These are phyloP conservation scores for Xenus cinereus DNA, from an alignment of 2,113 vertebrate species.

Conservation along the genomic window DNA sequence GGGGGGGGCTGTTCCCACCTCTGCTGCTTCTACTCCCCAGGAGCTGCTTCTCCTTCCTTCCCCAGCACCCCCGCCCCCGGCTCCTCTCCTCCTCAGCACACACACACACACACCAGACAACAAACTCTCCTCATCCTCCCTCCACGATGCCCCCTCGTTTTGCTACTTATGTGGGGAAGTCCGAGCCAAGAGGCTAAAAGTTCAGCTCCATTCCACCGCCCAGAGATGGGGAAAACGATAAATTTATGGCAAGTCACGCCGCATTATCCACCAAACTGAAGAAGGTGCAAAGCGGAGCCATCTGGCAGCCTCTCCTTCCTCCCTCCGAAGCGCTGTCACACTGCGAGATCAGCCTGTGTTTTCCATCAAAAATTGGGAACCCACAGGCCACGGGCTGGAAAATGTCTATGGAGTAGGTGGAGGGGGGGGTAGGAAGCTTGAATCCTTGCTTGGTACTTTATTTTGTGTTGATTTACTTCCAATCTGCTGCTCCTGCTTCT, in stretches of 20 bases:
- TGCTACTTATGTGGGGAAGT: neutral
- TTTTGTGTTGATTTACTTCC: constrained; percentile 10
- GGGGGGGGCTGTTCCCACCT: constrained; percentile 15
- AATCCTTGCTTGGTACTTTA: neutral
- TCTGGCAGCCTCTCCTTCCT: constrained; percentile 50
- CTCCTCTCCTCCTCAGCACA: neutral
- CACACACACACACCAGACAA: neutral
- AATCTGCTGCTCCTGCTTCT: neutral
- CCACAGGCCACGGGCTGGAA: neutral
- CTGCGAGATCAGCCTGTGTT: constrained; percentile 26
- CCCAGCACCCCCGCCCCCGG: neutral
- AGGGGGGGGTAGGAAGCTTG: neutral
- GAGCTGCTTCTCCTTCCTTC: neutral
- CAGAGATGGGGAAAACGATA: neutral
- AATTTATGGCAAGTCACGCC: constrained; percentile 19
- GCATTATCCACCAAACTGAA: constrained; percentile 11
- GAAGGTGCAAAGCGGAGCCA: constrained; percentile 54
- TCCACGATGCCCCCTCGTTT: neutral
- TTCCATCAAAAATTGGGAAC: constrained; percentile 28
- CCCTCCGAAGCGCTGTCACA: neutral
- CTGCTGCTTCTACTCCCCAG: neutral
- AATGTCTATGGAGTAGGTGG: constrained; percentile 22
- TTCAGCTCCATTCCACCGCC: neutral
- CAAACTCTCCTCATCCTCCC: neutral
- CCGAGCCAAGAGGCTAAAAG: neutral